These are phyloP conservation scores for Strigamia transsilvanica DNA, from an alignment of 2,888 invertebrate genomes.

Conservation along the genomic window DNA sequence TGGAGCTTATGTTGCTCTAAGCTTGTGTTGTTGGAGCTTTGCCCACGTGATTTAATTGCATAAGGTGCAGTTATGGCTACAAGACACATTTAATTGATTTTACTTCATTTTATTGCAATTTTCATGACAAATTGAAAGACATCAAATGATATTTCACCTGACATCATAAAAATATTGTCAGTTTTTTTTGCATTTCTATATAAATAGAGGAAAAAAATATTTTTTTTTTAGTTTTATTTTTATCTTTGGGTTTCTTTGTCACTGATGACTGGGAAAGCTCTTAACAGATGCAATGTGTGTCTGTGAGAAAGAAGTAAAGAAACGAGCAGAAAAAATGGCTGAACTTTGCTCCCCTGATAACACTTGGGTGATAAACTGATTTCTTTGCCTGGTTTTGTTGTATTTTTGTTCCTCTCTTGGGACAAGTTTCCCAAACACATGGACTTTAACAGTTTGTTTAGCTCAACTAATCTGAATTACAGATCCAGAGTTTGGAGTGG, in stretches of 20 bases:
- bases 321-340: constrained; percentile 3
- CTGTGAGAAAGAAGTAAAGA: neutral
- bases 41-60: neutral
- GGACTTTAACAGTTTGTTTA: constrained; percentile 24
- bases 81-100: neutral
- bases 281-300: constrained; percentile 29
- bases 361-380: constrained; percentile 39
- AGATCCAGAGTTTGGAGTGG: constrained; percentile 27
- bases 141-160: neutral
- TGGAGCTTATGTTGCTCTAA: neutral
- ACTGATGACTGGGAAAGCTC: neutral
- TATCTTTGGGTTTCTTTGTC: neutral
- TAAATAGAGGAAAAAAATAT: neutral
- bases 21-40: neutral
- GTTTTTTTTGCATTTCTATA: neutral
- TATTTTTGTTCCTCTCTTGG: constrained; percentile 25
- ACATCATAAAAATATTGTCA: neutral
- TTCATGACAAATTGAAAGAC: constrained; percentile 7
- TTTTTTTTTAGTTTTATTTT: neutral
- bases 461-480: constrained; percentile 39
- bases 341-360: constrained; percentile 35
- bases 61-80: neutral
- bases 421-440: neutral
- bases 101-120: neutral
- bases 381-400: constrained; percentile 16